These are phyloP conservation scores for Galemys pyrenaicus DNA, from an alignment of 2,113 vertebrate species.

Conservation along the genomic window DNA sequence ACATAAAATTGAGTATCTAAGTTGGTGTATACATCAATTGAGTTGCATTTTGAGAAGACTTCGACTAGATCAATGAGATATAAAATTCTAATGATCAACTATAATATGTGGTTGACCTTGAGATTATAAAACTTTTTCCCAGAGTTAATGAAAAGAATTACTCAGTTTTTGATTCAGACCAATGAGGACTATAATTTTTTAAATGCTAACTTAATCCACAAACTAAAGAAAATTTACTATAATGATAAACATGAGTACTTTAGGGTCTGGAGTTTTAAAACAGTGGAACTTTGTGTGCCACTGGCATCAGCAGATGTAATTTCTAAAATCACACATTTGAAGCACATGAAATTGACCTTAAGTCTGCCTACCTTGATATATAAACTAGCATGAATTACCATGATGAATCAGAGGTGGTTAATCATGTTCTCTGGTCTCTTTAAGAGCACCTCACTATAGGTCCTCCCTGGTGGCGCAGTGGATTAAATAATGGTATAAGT, in stretches of 20 bases:
- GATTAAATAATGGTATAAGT: not conserved
- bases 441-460: not conserved
- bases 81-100: not conserved
- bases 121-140: constrained; percentile 38
- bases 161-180: not conserved
- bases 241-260: not conserved
- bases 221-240: not conserved
- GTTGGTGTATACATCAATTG: not conserved
- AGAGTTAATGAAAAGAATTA: not conserved
- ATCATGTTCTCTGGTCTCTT: not conserved
- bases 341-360: not conserved
- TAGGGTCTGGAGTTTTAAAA: not conserved
- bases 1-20: constrained; percentile 4
- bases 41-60: constrained; percentile 16
- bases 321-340: not conserved
- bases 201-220: constrained; percentile 8
- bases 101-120: not conserved
- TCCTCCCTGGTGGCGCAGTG: no score
- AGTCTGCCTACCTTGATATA: not conserved
- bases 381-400: not conserved
- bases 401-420: not conserved
- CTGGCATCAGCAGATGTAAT: not conserved
- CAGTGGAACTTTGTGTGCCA: not conserved
- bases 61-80: not conserved
- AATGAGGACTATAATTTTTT: not conserved